Evolutionary conservation across 1,140 invertebrate species (phyloP).

Genomic region (Coelopa frigida): DNA sequence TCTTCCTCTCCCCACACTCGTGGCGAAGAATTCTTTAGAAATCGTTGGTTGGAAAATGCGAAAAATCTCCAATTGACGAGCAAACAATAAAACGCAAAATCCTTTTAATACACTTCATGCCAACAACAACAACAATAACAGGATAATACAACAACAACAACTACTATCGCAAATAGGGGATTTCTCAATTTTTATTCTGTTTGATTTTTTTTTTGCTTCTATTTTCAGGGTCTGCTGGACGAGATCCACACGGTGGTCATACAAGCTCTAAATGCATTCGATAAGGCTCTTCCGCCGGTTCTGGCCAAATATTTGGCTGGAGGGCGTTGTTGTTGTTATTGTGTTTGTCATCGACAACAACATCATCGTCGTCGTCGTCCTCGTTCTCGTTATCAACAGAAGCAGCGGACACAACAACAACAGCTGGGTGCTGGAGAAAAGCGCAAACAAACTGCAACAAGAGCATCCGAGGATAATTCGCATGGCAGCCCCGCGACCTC

Average conservation of each 20-base stretch:
- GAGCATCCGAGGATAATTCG: conserved; percentile 22
- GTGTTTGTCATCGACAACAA: conserved; percentile 37
- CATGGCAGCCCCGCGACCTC: too few relatives aligned
- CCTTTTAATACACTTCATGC: too few relatives aligned
- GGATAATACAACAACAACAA: too few relatives aligned
- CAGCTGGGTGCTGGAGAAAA: conserved; percentile 14
- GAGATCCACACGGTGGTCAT: conserved; percentile 47
- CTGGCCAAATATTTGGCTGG: conserved; percentile 43
- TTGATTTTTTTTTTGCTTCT: conserved; percentile 11
- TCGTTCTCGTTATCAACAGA: conserved; percentile 4
- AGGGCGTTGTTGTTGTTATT: conserved; percentile 43
- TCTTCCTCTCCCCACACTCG: too few relatives aligned
- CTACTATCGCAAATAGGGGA: too few relatives aligned
- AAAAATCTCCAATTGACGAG: too few relatives aligned
- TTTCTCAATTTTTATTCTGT: too few relatives aligned
- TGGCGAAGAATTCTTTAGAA: too few relatives aligned
- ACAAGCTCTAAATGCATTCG: conserved; percentile 43
- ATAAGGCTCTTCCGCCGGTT: conserved; percentile 45
- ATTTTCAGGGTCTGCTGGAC: conserved; percentile 55
- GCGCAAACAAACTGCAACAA: conserved; percentile 38
- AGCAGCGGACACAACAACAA: not conserved
- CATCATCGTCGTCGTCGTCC: conserved; percentile 5
- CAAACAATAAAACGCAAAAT: too few relatives aligned
- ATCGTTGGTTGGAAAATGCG: too few relatives aligned
- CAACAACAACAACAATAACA: too few relatives aligned